Evolutionary conservation across 2,797 vertebrate species (phyloP).

Genomic region (Phataginus tricuspis): DNA sequence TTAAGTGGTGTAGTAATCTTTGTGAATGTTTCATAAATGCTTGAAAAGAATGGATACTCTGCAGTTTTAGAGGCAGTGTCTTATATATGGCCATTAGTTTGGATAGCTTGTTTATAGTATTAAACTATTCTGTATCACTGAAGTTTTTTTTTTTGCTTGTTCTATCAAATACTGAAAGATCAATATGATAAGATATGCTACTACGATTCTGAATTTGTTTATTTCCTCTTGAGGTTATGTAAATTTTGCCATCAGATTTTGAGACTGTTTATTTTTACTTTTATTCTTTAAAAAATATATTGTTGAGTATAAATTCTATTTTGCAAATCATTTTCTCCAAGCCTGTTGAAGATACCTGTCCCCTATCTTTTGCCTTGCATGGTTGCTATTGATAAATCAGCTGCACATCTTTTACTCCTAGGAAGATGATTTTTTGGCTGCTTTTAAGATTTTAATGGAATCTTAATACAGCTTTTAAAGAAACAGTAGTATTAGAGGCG

Average conservation of each 20-base stretch:
- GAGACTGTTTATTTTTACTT: neutral
- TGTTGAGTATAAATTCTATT: neutral
- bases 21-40: neutral
- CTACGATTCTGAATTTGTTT: neutral
- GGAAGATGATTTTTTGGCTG: neutral
- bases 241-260: neutral
- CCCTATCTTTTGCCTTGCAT: neutral
- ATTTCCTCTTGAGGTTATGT: neutral
- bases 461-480: neutral
- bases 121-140: neutral
- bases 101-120: neutral
- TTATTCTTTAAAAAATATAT: conserved; percentile 40
- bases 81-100: neutral
- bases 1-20: neutral
- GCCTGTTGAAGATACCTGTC: neutral
- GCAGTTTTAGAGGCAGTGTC: neutral
- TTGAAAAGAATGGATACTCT: neutral
- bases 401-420: neutral
- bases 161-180: neutral
- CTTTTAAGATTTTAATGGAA: conserved; percentile 31
- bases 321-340: neutral
- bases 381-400: neutral
- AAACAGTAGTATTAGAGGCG: neutral
- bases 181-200: neutral
- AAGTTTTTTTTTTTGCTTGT: neutral